Base-by-base conservation (phyloP, 2,113 vertebrate genomes). In the Chrysochloris asiatica region DNA sequence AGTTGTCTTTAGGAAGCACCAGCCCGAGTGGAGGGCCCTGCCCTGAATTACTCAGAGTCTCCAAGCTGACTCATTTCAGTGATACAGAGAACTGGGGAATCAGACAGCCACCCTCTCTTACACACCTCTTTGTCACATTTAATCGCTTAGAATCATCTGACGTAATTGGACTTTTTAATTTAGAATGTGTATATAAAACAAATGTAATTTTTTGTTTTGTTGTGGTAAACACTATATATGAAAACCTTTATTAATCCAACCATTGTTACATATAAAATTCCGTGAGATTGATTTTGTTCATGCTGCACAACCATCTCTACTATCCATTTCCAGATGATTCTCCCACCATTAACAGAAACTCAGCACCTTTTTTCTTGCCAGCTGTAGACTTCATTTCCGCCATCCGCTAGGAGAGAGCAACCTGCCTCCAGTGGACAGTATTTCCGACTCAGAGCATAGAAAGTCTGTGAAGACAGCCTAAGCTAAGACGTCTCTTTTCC, bases 31-130 rank as follows among this genome's bases (percentile, higher is more conserved):
- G 1, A 65, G 52, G 19, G 85, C 95, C 92, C 83, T 92, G 63
- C 95, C 95, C 93, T 81, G 38, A 10, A 8, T 95, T 93, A 86
- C 90, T 96, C 94, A 95, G 80, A 89, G 83, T 88, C 92, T 95
- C 80, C 0, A 17, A 43, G 80, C 17, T 96, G 95, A 96, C 90
- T 95, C 95, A 95, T 36, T 21, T n/a, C 85, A 16, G 77, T 72
- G 94, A 92, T 69, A 73, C 73, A 86, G 56, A 71, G 86, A 79
- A 30, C 1, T 21, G 87, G 48, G 88, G 78, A 93, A 41, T 43
- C 77, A 4, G 65, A 90, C 52, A 54, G 78, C 63, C 90, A 24
- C 84, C 81, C 86, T 72, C 79, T 71, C 50, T 93, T 90, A 90
- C 79, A 30, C 72, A 91, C 45, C 92, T 82, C 86, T 88, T 52